Evolutionary conservation across 2,113 vertebrate species (phyloP), one percentile per base, ranked within the genome.

Genomic region (Columba livia): DNA sequence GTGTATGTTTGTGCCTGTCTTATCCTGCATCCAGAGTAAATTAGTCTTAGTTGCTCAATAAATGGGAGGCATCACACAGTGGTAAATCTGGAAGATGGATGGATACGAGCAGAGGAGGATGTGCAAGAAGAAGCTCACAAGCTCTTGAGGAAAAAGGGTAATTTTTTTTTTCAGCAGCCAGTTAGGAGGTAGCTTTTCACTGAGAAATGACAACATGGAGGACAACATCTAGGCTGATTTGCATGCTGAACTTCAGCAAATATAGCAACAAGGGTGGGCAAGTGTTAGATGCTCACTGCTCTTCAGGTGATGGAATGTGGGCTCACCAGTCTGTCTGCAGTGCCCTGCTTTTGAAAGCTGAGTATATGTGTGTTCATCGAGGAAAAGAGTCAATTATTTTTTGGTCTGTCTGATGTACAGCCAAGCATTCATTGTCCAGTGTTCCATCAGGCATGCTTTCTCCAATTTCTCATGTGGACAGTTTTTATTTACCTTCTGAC

Each of bases 341-440:
- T 8, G 12, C 10, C 5, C 13, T 23, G 28, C 5, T 80, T 88
- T 56, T 66, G 38, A 47, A 88, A 80, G 14, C 26, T 86, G 13
- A 21, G 23, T 7, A 6, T 53, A 4, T 25, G 6, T 12, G 21
- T 19, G 18, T 10, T 12, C 1, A 11, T n/a, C 31, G 14, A 10
- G 25, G 10, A 28, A 44, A 20, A 8, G 15, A 65, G 28, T 26
- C 44, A 32, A 19, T 24, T 26, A 44, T 17, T 16, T 50, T 83
- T 47, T 26, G 4, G 4, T 57, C 36, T 34, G 18, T 62, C 8
- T 0, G 2, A 13, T 16, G 13, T 10, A 79, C 5, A 40, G 17
- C n/a, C 2, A 58, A 26, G 15, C 2, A 1, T 54, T 77, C 8
- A 4, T 17, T 65, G 38, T 20, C 23, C n/a, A 16, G 23, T 18